These are phyloP conservation scores for Magallana nippona DNA, from an alignment of 2,888 invertebrate genomes.

Conservation along the genomic window DNA sequence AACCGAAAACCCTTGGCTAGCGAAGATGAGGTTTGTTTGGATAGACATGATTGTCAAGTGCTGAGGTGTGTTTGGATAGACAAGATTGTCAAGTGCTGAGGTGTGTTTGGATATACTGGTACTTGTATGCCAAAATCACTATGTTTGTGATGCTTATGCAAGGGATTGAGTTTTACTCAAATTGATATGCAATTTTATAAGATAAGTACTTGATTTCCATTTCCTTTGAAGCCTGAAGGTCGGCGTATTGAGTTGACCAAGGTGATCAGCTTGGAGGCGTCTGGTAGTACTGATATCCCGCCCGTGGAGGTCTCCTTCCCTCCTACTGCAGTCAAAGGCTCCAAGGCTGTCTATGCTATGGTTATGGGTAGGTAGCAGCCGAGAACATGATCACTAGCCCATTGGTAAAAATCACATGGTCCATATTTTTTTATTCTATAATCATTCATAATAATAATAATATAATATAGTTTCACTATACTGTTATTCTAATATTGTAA, in stretches of 20 bases:
- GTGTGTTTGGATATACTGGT: background rate
- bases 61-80: background rate
- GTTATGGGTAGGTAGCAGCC: background rate
- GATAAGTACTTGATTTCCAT: background rate
- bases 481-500: no score
- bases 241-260: constrained; percentile 8
- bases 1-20: no score
- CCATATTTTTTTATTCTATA: background rate
- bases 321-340: background rate
- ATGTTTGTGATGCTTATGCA: no score
- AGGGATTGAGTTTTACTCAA: no score
- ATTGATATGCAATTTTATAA: no score
- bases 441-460: background rate
- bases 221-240: constrained; percentile 38
- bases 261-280: constrained; percentile 11
- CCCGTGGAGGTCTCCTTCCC: background rate
- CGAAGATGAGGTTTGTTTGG: no score
- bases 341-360: background rate
- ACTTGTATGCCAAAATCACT: no score
- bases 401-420: no score
- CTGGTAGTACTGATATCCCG: background rate
- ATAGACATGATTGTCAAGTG: no score
- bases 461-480: no score
- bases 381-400: no score
- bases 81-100: constrained; percentile 25